A percentile compares a stretch with the other conserved stretches of the same genome.
Evolutionary conservation across 2,888 invertebrate genomes (phyloP).

Genomic region (Ormyrus rosae): DNA sequence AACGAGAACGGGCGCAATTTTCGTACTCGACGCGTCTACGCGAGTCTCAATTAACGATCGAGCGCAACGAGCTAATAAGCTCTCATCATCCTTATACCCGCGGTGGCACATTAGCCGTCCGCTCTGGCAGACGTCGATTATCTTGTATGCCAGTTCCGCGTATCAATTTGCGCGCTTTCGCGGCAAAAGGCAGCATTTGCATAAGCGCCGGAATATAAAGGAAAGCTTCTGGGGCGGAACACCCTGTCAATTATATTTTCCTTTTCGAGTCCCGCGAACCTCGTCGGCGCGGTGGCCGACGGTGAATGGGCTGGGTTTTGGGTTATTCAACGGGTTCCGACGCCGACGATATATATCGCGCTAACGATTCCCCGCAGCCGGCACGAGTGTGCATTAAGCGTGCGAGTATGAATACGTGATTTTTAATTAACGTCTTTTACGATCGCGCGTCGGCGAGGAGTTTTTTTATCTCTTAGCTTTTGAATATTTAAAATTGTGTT

Average conservation of each 20-base stretch:
- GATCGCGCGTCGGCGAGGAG: neutral
- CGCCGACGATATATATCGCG: neutral
- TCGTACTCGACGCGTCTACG: constrained; percentile 31
- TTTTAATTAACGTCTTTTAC: constrained; percentile 15
- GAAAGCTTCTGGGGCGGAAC: constrained; percentile 25
- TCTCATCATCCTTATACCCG: constrained; percentile 4
- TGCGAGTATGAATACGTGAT: neutral
- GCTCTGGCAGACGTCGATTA: constrained; percentile 34
- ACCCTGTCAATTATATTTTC: constrained; percentile 8
- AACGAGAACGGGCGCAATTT: constrained; percentile 58
- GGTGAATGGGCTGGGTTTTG: neutral
- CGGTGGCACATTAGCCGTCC: constrained; percentile 11
- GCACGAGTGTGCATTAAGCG: neutral
- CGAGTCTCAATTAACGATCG: constrained; percentile 46
- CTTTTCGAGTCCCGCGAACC: neutral
- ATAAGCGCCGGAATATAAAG: neutral
- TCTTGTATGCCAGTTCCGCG: constrained; percentile 8
- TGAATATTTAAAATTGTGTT: too few relatives aligned
- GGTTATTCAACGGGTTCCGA: neutral
- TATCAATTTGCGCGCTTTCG: constrained; percentile 23
- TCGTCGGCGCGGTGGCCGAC: too few relatives aligned
- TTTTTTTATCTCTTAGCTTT: too few relatives aligned
- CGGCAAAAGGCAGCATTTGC: constrained; percentile 13
- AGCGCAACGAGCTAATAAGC: constrained; percentile 50
- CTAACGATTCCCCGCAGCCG: too few relatives aligned